These are phyloP conservation scores for Artemisiospiza belli DNA, from an alignment of 2,113 vertebrate species.

Conservation along the genomic window DNA sequence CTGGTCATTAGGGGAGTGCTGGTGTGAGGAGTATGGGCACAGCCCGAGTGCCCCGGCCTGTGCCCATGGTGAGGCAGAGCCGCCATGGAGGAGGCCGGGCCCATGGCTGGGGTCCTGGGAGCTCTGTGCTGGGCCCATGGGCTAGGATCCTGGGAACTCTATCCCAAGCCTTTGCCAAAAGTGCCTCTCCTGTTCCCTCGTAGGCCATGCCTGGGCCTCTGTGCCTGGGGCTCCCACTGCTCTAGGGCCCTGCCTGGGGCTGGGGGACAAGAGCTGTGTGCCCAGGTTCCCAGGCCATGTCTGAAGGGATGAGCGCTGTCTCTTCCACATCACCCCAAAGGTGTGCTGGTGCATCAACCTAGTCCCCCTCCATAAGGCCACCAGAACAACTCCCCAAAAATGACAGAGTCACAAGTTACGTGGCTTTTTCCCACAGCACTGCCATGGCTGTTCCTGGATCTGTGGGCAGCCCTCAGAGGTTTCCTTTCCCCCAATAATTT, in stretches of 20 bases:
- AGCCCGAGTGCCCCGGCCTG: not conserved
- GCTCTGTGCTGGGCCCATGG: rapidly evolving
- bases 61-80: not conserved
- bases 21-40: not conserved
- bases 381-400: not conserved
- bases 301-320: not conserved
- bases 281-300: not conserved
- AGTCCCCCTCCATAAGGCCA: rapidly evolving
- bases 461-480: not conserved
- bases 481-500: not conserved
- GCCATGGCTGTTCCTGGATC: not conserved
- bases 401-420: rapidly evolving
- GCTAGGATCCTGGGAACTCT: not conserved
- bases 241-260: not conserved
- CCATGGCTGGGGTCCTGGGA: not conserved
- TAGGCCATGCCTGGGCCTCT: not conserved
- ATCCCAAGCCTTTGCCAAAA: not conserved
- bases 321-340: rapidly evolving
- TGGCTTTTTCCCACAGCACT: not conserved
- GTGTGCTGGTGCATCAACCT: not conserved
- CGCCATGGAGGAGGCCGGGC: rapidly evolving
- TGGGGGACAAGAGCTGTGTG: not conserved
- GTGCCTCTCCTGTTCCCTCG: not conserved
- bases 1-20: not conserved
- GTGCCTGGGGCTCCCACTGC: not conserved